These are phyloP conservation scores for Apoda limacodes DNA, from an alignment of 2,888 invertebrate species.

Conservation along the genomic window DNA sequence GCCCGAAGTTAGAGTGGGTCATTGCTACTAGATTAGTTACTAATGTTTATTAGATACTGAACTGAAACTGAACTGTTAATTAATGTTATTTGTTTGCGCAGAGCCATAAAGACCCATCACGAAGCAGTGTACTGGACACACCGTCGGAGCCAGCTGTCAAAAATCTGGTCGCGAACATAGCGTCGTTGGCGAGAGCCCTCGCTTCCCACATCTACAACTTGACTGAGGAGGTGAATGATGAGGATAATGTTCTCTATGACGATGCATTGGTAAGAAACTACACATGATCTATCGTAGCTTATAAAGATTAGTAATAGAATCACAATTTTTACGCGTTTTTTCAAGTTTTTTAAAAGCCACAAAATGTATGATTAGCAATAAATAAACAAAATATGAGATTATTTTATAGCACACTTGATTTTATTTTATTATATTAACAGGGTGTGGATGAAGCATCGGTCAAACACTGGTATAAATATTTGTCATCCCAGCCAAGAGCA, in stretches of 20 bases:
- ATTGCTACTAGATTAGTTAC: too few species aligned
- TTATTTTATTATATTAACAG: slow-evolving; percentile 48
- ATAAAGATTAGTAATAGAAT: too few species aligned
- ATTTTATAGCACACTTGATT: too few species aligned
- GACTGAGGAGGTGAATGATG: slow-evolving; percentile 41
- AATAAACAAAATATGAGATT: background rate
- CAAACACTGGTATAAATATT: slow-evolving; percentile 79
- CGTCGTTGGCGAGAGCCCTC: slow-evolving; percentile 83
- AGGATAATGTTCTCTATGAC: slow-evolving; percentile 73
- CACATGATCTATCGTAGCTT: too few species aligned
- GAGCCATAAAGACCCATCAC: slow-evolving; percentile 73
- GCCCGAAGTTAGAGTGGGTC: too few species aligned
- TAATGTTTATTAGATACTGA: too few species aligned
- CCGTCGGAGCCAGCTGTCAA: slow-evolving; percentile 67
- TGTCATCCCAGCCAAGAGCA: slow-evolving; percentile 79
- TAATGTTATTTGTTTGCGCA: too few species aligned
- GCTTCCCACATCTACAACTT: slow-evolving; percentile 85
- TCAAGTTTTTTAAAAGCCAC: too few species aligned
- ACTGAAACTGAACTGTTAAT: background rate
- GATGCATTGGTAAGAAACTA: slow-evolving; percentile 83
- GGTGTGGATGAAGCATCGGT: slow-evolving; percentile 80
- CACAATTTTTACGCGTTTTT: too few species aligned
- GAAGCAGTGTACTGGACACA: slow-evolving; percentile 74
- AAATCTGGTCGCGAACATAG: slow-evolving; percentile 75
- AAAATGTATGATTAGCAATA: background rate